Base-by-base conservation (phyloP, 2,888 invertebrate species). In the Suillia variegata region DNA sequence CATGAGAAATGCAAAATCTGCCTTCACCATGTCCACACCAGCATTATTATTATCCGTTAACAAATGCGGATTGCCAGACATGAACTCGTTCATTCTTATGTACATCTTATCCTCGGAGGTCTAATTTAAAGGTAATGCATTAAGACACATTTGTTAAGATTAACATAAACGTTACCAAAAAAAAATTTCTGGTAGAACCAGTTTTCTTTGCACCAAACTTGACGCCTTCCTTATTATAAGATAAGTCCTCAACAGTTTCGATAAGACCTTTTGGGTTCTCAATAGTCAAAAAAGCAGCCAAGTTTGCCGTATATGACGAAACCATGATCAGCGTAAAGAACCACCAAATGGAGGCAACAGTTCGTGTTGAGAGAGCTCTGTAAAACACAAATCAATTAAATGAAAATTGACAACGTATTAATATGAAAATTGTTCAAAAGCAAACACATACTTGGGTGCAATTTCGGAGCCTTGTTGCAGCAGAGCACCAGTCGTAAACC, bases 231-330 rank as follows among this genome's bases (percentile, higher is more conserved):
- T 93, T 92, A 64, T 85, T 76, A 56, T 85, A 86, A 0, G 93
- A 89, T 63, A 98, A 84, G 76, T 96, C 96, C 58, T 92, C 88
- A 1, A 93, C 93, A 74, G 87, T 89, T 71, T 91, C 86, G 42
- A 92, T 89, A 0, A 89, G 87, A 67, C 87, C 87, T 18, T 85
- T 86, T 2, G 88, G 85, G 0, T 87, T 87, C 78, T 93, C 94
- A 1, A 94, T 89, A 0, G 95, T 95, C 2, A 96, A 83, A 74
- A 93, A 95, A n/a, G 95, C 96, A 54, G 95, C 94, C 63, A 96
- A 85, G 82, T 96, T 95, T 18, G 95, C 95, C 0, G 94, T 94
- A 77, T 96, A 96, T 0, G 94, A 93, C 0, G 90, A 87, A 0
- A 92, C 80, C 69, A 82, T 80, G 68, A 94, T 94, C 38, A 94